Evolutionary conservation across 2,888 invertebrate genomes (phyloP).

Genomic region (Ctenicera cuprea): DNA sequence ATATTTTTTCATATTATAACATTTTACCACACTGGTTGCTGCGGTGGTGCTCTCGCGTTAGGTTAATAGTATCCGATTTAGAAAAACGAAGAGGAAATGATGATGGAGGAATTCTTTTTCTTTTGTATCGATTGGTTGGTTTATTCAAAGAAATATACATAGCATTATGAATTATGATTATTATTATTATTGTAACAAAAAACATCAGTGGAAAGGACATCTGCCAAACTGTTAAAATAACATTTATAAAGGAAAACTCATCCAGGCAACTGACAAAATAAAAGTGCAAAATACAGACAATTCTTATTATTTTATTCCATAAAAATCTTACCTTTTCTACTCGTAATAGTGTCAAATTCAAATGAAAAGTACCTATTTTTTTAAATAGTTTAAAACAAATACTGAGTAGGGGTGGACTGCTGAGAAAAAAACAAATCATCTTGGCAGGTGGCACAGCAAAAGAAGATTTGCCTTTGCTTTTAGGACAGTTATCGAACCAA

Average conservation of each 20-base stretch:
- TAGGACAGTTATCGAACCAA: too few species aligned
- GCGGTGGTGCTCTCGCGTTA: conserved; percentile 30
- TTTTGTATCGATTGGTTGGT: conserved; percentile 46
- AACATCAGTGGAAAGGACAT: conserved; percentile 45
- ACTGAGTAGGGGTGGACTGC: too few species aligned
- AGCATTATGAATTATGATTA: conserved; percentile 42
- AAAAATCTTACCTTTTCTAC: not conserved
- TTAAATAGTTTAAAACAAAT: too few species aligned
- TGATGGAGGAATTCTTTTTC: conserved; percentile 1
- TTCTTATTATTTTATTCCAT: conserved; percentile 35
- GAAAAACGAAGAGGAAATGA: not conserved
- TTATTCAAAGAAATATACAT: conserved; percentile 45
- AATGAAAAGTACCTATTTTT: too few species aligned
- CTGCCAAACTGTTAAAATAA: conserved; percentile 56
- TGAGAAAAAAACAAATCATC: too few species aligned
- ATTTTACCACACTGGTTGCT: conserved; percentile 33
- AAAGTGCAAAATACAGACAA: conserved; percentile 56
- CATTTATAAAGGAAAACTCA: conserved; percentile 54
- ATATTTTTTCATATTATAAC: conserved; percentile 25
- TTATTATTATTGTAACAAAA: conserved; percentile 31
- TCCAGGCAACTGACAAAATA: conserved; percentile 58
- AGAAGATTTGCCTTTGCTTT: too few species aligned
- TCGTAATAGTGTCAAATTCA: too few species aligned
- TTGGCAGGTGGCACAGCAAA: too few species aligned
- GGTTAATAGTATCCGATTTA: conserved; percentile 21